Evolutionary conservation across 1,140 invertebrate genomes (phyloP), one percentile per base, ranked within the genome.

Genomic region (Homarus americanus): DNA sequence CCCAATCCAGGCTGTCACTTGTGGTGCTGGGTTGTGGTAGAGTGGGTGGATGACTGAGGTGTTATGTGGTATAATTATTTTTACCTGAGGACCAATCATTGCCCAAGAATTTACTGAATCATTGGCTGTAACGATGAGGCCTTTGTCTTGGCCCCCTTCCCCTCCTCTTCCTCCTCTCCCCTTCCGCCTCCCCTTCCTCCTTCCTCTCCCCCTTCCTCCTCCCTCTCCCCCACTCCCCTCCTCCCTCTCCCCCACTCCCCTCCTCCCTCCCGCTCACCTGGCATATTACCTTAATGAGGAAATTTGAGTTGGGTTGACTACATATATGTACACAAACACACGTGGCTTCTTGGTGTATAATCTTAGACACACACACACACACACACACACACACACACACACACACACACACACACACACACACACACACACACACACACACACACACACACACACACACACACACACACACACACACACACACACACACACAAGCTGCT

Each of bases 401-500:
- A 2, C 75, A 78, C 75, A 40, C 75, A 78, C 75, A 78, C 75
- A 78, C 75, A 78, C 75, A 78, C 75, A 78, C 75, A 78, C 75
- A 78, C 75, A 78, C 75, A 78, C 40, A 41, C 34, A 78, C 32
- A 78, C 75, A 78, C 75, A 41, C 32, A 78, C 40, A 78, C 75
- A 78, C 32, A 78, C 75, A 38, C 75, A 41, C 75, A 36, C 32
- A 41, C 75, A 38, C 40, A 78, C 75, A 38, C 40, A 38, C 32
- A 41, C 75, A 36, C 75, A 36, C 75, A 36, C 75, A 38, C 75
- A 36, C 75, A 36, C 75, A 36, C 34, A 36, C 75, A 78, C 75
- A 38, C 75, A 78, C 75, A 49, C 44, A 49, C 44, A 49, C 15
- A 17, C 34, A 76, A 24, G 24, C 73, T n/a, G n/a, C n/a, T n/a